Percentiles rank a stretch among this genome's conserved stretches.
These are phyloP conservation scores for Anaspis maculata DNA, from an alignment of 2,888 invertebrate species.

Conservation along the genomic window DNA sequence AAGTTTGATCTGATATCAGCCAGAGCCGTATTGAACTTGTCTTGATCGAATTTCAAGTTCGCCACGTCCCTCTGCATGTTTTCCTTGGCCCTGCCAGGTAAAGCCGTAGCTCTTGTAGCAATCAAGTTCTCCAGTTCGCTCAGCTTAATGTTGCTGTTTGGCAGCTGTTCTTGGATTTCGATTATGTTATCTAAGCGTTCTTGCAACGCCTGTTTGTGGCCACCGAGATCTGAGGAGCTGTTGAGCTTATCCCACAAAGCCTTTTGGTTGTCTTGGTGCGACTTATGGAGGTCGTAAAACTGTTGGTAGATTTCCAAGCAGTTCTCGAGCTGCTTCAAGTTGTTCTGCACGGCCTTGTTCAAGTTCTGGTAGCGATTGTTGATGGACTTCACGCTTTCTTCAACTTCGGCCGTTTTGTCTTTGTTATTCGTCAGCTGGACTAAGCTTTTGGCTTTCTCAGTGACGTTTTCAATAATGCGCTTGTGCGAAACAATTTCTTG, in stretches of 20 bases:
- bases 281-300: slow-evolving; percentile 77
- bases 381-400: slow-evolving; percentile 62
- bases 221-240: slow-evolving; percentile 75
- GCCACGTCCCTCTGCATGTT: slow-evolving; percentile 73
- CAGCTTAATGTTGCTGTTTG: slow-evolving; percentile 70
- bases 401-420: slow-evolving; percentile 54
- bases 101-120: slow-evolving; percentile 55
- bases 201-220: slow-evolving; percentile 79
- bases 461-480: slow-evolving; percentile 80
- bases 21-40: slow-evolving; percentile 70
- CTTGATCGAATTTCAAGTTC: slow-evolving; percentile 73
- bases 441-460: slow-evolving; percentile 74
- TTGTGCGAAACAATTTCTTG: slow-evolving; percentile 90
- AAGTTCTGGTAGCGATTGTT: slow-evolving; percentile 69
- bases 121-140: slow-evolving; percentile 68
- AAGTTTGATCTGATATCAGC: slow-evolving; percentile 71
- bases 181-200: slow-evolving; percentile 70
- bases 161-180: slow-evolving; percentile 69
- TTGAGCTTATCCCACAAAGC: slow-evolving; percentile 83
- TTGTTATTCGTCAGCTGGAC: slow-evolving; percentile 53
- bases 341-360: slow-evolving; percentile 55
- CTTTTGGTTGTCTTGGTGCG: slow-evolving; percentile 84
- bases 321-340: slow-evolving; percentile 66
- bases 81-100: slow-evolving; percentile 79
- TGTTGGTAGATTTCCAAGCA: slow-evolving; percentile 75